Percentiles rank a stretch among this genome's conserved stretches.
Evolutionary conservation across 2,797 vertebrate species (phyloP).

Genomic region (Neostethus bicornis): DNA sequence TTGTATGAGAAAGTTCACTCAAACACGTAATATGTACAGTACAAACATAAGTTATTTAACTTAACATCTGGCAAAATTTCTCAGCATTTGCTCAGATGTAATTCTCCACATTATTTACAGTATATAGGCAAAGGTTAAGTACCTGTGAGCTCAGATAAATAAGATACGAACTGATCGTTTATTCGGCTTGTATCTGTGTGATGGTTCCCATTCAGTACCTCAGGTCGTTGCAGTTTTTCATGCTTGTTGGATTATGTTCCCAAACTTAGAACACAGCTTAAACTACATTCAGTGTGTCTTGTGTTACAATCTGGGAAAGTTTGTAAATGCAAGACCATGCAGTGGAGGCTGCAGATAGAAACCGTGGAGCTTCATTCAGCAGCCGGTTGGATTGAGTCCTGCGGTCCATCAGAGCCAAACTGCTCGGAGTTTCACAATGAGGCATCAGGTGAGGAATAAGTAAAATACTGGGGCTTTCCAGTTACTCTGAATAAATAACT

Average conservation of each 20-base stretch:
- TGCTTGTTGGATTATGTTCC: constrained; percentile 50
- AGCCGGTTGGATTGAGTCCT: constrained; percentile 32
- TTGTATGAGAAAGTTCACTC: constrained; percentile 68
- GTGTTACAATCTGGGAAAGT: constrained; percentile 90
- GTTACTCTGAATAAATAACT: constrained; percentile 51
- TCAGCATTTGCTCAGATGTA: constrained; percentile 65
- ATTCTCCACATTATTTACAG: constrained; percentile 79
- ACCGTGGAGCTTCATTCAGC: constrained; percentile 53
- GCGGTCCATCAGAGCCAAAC: constrained; percentile 39
- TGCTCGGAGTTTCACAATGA: constrained; percentile 44
- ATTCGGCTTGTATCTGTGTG: constrained; percentile 55
- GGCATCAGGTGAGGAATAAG: constrained; percentile 56
- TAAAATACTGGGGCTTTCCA: constrained; percentile 46
- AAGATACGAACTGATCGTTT: constrained; percentile 55
- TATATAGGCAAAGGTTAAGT: constrained; percentile 74
- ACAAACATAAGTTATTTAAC: constrained; percentile 79
- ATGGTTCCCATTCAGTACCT: constrained; percentile 54
- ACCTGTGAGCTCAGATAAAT: constrained; percentile 72
- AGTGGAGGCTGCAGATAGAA: constrained; percentile 34
- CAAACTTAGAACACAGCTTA: constrained; percentile 75
- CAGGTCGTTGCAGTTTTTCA: constrained; percentile 37
- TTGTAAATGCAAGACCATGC: constrained; percentile 82
- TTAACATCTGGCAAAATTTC: constrained; percentile 71
- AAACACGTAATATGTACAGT: constrained; percentile 79
- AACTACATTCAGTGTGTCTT: constrained; percentile 97